Evolutionary conservation across 2,797 vertebrate species (phyloP).

Genomic region (Botia kubotai): DNA sequence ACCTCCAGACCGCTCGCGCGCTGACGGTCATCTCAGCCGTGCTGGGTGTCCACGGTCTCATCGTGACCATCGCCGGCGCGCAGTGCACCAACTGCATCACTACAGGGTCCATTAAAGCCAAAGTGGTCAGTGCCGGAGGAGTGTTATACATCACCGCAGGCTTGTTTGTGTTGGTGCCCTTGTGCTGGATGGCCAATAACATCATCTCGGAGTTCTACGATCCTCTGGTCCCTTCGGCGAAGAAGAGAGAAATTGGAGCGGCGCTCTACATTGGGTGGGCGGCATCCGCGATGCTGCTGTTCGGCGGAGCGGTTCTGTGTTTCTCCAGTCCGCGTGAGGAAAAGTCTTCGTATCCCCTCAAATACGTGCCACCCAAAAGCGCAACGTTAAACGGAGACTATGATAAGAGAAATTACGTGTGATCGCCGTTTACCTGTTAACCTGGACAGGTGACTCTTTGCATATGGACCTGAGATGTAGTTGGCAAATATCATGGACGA

Average conservation of each 20-base stretch:
- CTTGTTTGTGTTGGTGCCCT: constrained; percentile 85
- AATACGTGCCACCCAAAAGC: constrained; percentile 83
- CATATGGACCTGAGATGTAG: not conserved
- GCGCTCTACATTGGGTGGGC: constrained; percentile 94
- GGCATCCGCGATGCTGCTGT: constrained; percentile 84
- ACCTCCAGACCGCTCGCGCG: constrained; percentile 86
- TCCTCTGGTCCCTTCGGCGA: constrained; percentile 74
- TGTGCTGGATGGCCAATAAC: constrained; percentile 93
- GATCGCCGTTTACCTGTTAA: not conserved
- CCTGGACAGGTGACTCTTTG: not conserved
- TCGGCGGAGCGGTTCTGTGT: constrained; percentile 87
- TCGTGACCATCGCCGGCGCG: constrained; percentile 87
- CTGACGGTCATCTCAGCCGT: constrained; percentile 83
- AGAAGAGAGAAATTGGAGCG: constrained; percentile 92
- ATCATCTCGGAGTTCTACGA: constrained; percentile 91
- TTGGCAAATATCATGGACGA: not conserved
- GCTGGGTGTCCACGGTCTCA: constrained; percentile 81
- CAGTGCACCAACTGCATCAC: constrained; percentile 92
- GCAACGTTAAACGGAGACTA: constrained; percentile 80
- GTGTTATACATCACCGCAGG: constrained; percentile 84
- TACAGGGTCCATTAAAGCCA: constrained; percentile 77
- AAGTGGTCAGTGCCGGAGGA: constrained; percentile 83
- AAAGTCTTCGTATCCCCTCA: constrained; percentile 77
- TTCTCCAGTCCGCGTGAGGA: constrained; percentile 78
- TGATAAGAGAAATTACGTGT: constrained; percentile 93